Evolutionary conservation across 2,888 invertebrate genomes (phyloP), one percentile per base, ranked within the genome.

Genomic region (Stegophylla sp.): DNA sequence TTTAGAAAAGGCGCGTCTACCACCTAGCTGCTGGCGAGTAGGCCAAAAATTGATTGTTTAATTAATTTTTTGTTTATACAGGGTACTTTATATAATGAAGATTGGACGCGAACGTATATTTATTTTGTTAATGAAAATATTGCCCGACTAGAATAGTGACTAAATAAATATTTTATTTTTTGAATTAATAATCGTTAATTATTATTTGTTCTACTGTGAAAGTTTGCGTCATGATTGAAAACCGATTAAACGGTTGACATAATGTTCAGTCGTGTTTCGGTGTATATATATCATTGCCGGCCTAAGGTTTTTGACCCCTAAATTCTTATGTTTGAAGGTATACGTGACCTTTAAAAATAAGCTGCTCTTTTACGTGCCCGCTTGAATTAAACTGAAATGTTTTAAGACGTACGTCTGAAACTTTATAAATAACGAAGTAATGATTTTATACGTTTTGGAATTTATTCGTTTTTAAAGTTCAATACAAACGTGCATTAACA

Each of bases 61-160:
- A 75, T 75, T 75, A 75, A 41, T 64, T 73, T 61, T 74, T 61
- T 64, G 61, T 61, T 74, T 61, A 59, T 23, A n/a, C 51, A 56
- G 1, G 61, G 28, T 20, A 73, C 61, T 73, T 73, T 45, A n/a
- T 45, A 28, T 73, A 74, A 74, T 48, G 28, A 15, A 59, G 7
- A 59, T 61, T n/a, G n/a, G n/a, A n/a, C n/a, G 9, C 15, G 3
- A 9, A 28, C 20, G 9, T 45, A n/a, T 48, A 20, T 43, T 73
- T 73, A 59, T 23, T 73, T 73, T 28, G 59, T 73, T 59, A 28
- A 61, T 73, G 59, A 26, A 73, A 56, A 72, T n/a, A n/a, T 20
- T 9, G 34, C 41, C 7, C 34, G 34, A 34, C 34, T 34, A 69
- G 34, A 51, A 45, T 4, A 51, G 51, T 53, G 13, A 20, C 28